Evolutionary conservation across 1,140 invertebrate species (phyloP).

Genomic region (Penaeus indicus): DNA sequence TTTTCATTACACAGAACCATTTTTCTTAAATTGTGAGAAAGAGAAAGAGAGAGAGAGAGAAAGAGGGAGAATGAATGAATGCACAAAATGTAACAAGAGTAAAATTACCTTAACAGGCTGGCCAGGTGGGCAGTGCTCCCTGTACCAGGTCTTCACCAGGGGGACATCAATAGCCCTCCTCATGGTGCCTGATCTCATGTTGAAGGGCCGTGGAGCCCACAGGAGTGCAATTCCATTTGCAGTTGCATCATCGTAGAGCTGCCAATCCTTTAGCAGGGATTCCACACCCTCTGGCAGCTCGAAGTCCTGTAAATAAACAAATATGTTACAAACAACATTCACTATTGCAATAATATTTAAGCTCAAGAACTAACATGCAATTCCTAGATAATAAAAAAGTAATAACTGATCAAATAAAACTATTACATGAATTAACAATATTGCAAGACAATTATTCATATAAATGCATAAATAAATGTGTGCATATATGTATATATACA

Average conservation of each 20-base stretch:
- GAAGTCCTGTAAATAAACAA: conserved; percentile 82
- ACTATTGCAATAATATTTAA: no score
- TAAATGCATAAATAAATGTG: no score
- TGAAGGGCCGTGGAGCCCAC: conserved; percentile 98
- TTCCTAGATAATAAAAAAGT: no score
- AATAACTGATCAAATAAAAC: no score
- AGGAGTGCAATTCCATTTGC: conserved; percentile 98
- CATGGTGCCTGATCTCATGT: conserved; percentile 87
- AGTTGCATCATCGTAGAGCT: conserved; percentile 98
- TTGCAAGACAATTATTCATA: no score
- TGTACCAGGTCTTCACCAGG: conserved; percentile 93
- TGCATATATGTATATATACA: no score
- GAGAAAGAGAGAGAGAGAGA: no score
- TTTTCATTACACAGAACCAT: conserved; percentile 78
- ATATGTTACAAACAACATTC: background rate
- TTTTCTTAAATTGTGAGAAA: no score
- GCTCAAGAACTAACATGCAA: no score
- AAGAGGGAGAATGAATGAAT: no score
- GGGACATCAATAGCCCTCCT: conserved; percentile 96
- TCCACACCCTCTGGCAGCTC: conserved; percentile 89
- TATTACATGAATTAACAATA: no score
- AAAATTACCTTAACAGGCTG: conserved; percentile 83
- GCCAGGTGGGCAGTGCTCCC: conserved; percentile 96
- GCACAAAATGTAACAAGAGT: conserved; percentile 70
- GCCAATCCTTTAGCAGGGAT: conserved; percentile 94